Evolutionary conservation across 2,113 vertebrate genomes (phyloP).

Genomic region (Terrapene triunguis): DNA sequence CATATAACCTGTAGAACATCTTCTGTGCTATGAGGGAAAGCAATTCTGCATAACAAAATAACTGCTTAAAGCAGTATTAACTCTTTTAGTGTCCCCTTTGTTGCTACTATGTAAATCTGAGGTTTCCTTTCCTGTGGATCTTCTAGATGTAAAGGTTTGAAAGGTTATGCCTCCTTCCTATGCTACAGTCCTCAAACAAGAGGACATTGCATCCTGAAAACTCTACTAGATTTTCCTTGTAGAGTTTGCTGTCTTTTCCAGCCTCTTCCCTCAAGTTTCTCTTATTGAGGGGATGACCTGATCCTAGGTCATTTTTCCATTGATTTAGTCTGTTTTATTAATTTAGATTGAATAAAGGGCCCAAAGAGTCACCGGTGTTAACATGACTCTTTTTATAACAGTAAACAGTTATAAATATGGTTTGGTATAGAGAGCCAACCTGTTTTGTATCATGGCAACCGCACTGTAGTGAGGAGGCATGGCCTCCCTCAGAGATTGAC

Average conservation of each 20-base stretch:
- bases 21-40: constrained; percentile 15
- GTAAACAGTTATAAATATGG: too few relatives aligned
- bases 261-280: background rate
- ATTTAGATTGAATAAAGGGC: too few relatives aligned
- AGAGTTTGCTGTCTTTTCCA: background rate
- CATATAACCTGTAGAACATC: background rate
- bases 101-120: background rate
- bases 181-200: background rate
- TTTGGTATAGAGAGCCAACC: too few relatives aligned
- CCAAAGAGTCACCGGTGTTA: too few relatives aligned
- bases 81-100: background rate
- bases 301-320: background rate
- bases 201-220: background rate
- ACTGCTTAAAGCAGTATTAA: background rate
- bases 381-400: too few relatives aligned
- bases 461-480: too few relatives aligned
- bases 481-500: too few relatives aligned
- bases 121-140: background rate
- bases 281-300: background rate
- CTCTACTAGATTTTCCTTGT: background rate
- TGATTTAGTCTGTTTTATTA: too few relatives aligned
- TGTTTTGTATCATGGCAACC: too few relatives aligned
- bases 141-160: background rate
- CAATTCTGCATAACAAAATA: background rate
- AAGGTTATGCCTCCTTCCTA: background rate